Base-by-base conservation (phyloP, 2,797 vertebrate genomes). In the Coccyzus lansbergi region DNA sequence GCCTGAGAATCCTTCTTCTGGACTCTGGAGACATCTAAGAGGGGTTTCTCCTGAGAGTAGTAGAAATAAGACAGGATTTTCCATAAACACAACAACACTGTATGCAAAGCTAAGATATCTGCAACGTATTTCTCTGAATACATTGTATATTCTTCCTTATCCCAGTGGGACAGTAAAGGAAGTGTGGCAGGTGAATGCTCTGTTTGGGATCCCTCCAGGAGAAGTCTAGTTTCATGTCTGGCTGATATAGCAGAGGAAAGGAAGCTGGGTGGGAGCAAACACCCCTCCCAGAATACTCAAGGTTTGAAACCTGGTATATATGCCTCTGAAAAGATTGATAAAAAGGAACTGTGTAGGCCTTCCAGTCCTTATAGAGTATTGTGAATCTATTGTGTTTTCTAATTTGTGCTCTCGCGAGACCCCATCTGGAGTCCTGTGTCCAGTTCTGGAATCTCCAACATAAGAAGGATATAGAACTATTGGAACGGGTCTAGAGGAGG, bases 331-430 rank as follows among this genome's bases (percentile, higher is more conserved):
- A 76, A 11, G 20, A 31, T n/a, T 2, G 29, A 38, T 18, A 68
- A 71, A 8, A 29, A 0, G 0, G 46, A 69, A 19, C 20, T 3
- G 13, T 64, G 28, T 59, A 0, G 0, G 36, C 28, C 26, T 87
- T 36, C 42, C 33, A 60, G 0, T n/a, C 29, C 65, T 80, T 1
- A 0, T 12, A 36, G 52, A 24, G 34, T 2, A 28, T 20, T 28
- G n/a, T 28, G 19, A 38, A 17, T 28, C 36, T 12, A 98, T 96
- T 25, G 46, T 56, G 67, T 33, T 83, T 65, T 42, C 6, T 65
- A 53, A n/a, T n/a, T n/a, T n/a, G n/a, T n/a, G n/a, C n/a, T n/a
- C n/a, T n/a, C n/a, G n/a, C n/a, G n/a, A n/a, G n/a, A n/a, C n/a
- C n/a, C n/a, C n/a, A n/a, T n/a, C n/a, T n/a, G n/a, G n/a, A n/a